Conservation (phyloP, 2,888 invertebrate species). For the Tridacna gigas region DNA sequence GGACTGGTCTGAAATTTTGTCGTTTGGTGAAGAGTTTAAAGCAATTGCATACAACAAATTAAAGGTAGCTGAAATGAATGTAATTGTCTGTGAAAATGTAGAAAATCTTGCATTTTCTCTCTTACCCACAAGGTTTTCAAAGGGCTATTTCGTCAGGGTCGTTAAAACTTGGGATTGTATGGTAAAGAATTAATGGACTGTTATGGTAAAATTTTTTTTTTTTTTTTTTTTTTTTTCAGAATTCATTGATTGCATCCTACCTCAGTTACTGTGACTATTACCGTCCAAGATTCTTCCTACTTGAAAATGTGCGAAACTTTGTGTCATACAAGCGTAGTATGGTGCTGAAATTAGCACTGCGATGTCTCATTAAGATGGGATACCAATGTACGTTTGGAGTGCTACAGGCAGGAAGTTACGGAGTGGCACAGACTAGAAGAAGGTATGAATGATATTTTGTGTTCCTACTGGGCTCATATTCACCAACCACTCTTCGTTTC, state of each 20-base stretch:
- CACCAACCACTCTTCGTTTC: too few species aligned
- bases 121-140: too few species aligned
- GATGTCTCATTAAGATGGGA: slow-evolving; percentile 92
- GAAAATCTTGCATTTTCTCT: too few species aligned
- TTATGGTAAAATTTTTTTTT: too few species aligned
- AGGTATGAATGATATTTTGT: slow-evolving; percentile 85
- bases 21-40: not conserved
- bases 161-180: too few species aligned
- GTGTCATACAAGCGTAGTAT: slow-evolving; percentile 92
- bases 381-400: slow-evolving; percentile 95
- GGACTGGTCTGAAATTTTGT: not conserved
- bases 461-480: too few species aligned
- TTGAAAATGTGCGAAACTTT: slow-evolving; percentile 95
- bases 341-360: slow-evolving; percentile 92
- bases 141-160: too few species aligned
- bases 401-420: slow-evolving; percentile 94
- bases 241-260: slow-evolving; percentile 92
- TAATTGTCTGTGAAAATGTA: too few species aligned
- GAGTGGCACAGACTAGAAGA: slow-evolving; percentile 92
- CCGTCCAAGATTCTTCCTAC: slow-evolving; percentile 92
- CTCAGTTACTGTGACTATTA: slow-evolving; percentile 94
- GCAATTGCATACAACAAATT: too few species aligned
- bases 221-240: slow-evolving; percentile 84
- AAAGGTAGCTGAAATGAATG: not conserved
- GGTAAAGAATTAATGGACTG: too few species aligned